Evolutionary conservation across 1,140 invertebrate species (phyloP), one percentile per base, ranked within the genome.

Genomic region (Drosophila kohkoa): DNA sequence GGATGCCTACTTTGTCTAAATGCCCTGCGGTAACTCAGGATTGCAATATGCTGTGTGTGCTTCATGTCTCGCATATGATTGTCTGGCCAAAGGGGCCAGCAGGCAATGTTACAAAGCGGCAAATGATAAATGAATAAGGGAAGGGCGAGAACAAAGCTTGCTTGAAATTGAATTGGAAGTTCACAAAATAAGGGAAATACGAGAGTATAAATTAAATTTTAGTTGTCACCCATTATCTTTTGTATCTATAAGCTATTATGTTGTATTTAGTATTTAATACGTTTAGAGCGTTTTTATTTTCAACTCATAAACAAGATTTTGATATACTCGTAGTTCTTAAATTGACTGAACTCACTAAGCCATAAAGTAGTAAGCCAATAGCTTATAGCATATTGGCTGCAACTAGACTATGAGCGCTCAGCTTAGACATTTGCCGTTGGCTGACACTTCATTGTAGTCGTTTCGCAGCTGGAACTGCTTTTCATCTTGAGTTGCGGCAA

Each of bases 21-120:
- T 70, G 38, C 15, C 67, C 58, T 70, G 28, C 25, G 51, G 59
- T 20, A 46, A 32, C n/a, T 46, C 8, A 15, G 54, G 30, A 66
- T 67, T 30, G 43, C 25, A 65, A 51, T 49, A 48, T 51, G 32
- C 32, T 58, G 20, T 45, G 48, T 58, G 20, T 45, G 48, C 13
- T 3, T 13, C 2, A 6, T 25, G 28, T 2, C 13, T 11, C 13
- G 7, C 57, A 32, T 68, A 8, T 8, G 10, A 45, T 32, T 15
- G 48, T 52, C 11, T 46, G 41, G 8, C 45, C 8, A 30, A 28
- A 49, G 41, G 20, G 49, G 49, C 32, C n/a, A 54, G 15, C 30
- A 54, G 30, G n/a, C 51, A 54, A 48, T 49, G 46, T 20, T 35
- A n/a, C 3, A 41, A 41, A 65, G 20, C 35, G 7, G 32, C 15